Percentiles rank a stretch among this genome's conserved stretches.
Evolutionary conservation across 2,888 invertebrate genomes (phyloP).

Genomic region (Laothoe populi): DNA sequence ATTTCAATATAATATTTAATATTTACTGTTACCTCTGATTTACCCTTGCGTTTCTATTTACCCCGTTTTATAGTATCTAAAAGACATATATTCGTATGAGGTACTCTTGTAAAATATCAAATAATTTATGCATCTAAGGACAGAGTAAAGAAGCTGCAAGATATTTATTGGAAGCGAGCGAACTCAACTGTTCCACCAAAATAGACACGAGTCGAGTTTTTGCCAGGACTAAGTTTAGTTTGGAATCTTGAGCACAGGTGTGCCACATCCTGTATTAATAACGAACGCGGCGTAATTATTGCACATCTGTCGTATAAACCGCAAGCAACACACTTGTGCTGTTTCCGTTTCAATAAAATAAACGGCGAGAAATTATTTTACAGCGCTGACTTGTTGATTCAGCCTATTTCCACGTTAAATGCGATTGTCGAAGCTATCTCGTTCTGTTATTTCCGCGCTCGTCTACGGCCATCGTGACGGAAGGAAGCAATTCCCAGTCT

Average conservation of each 20-base stretch:
- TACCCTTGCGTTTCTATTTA: no score
- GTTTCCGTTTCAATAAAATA: constrained; percentile 15
- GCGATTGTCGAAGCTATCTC: constrained; percentile 68
- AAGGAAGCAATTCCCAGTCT: constrained; percentile 79
- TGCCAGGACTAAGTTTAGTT: constrained; percentile 59
- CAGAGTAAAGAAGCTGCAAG: no score
- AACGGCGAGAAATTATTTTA: constrained; percentile 42
- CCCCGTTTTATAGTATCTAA: no score
- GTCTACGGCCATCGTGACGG: constrained; percentile 60
- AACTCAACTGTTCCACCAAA: constrained; percentile 36
- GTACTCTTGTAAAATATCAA: neutral
- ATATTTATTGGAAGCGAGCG: constrained; percentile 9
- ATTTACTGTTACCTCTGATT: no score
- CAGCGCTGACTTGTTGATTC: constrained; percentile 72
- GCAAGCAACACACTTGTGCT: constrained; percentile 24
- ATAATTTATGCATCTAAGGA: neutral
- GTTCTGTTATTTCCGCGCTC: constrained; percentile 75
- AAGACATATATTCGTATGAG: no score
- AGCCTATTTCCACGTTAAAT: constrained; percentile 72
- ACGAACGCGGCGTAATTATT: constrained; percentile 64
- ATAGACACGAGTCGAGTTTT: constrained; percentile 55
- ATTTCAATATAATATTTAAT: no score
- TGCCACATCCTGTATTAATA: constrained; percentile 71
- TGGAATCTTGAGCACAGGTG: constrained; percentile 73
- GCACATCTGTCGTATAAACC: constrained; percentile 66